Percentiles rank a stretch among this genome's conserved stretches.
phyloP scores from a whole-genome alignment of 2,113 vertebrate genomes.

The Bagarius yarrelli region DNA sequence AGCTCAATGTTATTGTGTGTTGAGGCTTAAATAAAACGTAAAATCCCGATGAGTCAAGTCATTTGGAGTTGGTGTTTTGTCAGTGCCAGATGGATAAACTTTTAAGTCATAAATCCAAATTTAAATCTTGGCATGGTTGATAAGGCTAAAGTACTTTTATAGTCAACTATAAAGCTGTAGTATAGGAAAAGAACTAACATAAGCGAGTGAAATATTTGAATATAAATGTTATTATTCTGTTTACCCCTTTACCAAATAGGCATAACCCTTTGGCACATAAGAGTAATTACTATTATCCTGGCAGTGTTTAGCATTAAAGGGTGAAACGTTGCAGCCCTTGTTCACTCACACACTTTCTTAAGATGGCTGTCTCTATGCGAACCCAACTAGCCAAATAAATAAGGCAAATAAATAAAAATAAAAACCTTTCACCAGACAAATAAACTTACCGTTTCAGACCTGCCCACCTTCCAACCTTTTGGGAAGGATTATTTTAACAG shows the following conservation, averaged over 20 bases:
- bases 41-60: conserved; percentile 26
- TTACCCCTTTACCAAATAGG: neutral
- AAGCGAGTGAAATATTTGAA: neutral
- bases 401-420: conserved; percentile 49
- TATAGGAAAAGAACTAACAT: neutral
- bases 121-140: neutral
- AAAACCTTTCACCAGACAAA: neutral
- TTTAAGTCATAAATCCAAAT: conserved; percentile 4
- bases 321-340: conserved; percentile 62
- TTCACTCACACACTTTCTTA: conserved; percentile 61
- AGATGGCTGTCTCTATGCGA: conserved; percentile 63
- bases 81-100: conserved; percentile 5
- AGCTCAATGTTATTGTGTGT: conserved; percentile 24
- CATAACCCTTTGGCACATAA: neutral
- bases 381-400: conserved; percentile 62
- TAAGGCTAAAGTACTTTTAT: neutral
- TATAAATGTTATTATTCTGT: neutral
- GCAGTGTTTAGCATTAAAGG: conserved; percentile 38
- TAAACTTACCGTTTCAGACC: neutral
- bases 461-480: neutral
- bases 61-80: conserved; percentile 21
- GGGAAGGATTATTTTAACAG: neutral
- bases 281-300: neutral
- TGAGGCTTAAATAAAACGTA: conserved; percentile 26
- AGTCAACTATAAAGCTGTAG: neutral